Conservation (phyloP, 2,797 vertebrate genomes). For the Pseudochirops corinnae region DNA sequence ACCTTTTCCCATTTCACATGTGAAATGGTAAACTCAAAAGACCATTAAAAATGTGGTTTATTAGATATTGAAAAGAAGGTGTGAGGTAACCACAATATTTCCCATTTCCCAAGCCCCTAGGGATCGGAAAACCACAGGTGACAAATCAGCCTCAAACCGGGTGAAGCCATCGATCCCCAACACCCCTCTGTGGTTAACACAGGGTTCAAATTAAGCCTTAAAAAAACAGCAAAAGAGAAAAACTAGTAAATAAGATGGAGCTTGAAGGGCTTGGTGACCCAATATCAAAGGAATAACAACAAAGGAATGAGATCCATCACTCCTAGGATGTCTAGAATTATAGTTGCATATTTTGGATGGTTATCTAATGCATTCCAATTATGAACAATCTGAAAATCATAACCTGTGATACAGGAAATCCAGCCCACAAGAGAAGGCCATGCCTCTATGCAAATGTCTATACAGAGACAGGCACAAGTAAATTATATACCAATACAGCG, state of each 20-base stretch:
- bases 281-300: background rate
- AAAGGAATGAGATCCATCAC: background rate
- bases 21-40: background rate
- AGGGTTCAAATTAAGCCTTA: background rate
- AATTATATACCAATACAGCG: background rate
- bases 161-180: constrained; percentile 23
- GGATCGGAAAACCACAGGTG: constrained; percentile 21
- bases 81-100: constrained; percentile 26
- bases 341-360: background rate
- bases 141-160: constrained; percentile 1
- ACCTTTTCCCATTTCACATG: background rate
- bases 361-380: background rate
- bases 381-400: background rate
- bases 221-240: background rate
- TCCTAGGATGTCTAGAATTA: background rate
- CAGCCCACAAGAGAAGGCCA: background rate
- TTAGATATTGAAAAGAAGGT: constrained; percentile 32
- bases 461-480: background rate
- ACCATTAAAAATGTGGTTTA: constrained; percentile 33
- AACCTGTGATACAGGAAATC: background rate
- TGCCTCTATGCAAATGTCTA: background rate
- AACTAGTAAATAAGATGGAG: background rate
- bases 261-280: background rate
- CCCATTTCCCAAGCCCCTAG: constrained; percentile 13
- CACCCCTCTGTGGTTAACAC: background rate